A percentile compares a stretch with the other conserved stretches of the same genome.
phyloP scores from a whole-genome alignment of 1,140 invertebrate genomes.

The Drusus annulatus region DNA sequence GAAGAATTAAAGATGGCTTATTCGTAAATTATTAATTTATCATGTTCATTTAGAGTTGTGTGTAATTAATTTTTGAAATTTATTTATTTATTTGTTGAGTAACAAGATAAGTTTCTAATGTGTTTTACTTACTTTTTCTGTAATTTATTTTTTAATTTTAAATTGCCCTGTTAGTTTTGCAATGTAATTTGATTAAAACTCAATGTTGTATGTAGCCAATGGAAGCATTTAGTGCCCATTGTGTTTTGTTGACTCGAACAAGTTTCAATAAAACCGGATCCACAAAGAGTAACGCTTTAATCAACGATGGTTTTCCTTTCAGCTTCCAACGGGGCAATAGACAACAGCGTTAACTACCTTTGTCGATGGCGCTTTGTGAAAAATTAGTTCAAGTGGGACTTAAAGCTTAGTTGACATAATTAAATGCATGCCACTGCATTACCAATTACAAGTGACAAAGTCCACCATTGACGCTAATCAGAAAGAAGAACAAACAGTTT shows the following conservation, averaged over 20 bases:
- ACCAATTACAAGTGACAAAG: not conserved
- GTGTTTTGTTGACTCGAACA: not conserved
- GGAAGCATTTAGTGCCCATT: not conserved
- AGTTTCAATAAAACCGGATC: too few species aligned
- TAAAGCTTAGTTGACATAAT: not conserved
- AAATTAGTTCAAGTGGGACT: conserved; percentile 18
- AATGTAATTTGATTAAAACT: too few species aligned
- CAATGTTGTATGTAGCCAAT: too few species aligned
- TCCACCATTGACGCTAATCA: not conserved
- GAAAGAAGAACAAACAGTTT: not conserved
- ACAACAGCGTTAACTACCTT: not conserved
- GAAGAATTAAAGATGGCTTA: too few species aligned
- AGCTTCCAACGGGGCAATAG: not conserved
- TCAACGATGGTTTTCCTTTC: not conserved
- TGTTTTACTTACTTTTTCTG: too few species aligned
- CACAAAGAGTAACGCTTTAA: not conserved
- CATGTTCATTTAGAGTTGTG: too few species aligned
- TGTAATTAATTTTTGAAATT: too few species aligned
- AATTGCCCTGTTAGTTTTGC: too few species aligned
- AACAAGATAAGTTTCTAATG: too few species aligned
- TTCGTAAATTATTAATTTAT: too few species aligned
- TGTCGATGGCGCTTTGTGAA: not conserved
- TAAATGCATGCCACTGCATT: not conserved
- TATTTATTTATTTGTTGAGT: too few species aligned
- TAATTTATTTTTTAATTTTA: too few species aligned